phyloP scores from a whole-genome alignment of 2,113 vertebrate genomes.

The Turdus rufiventris region DNA sequence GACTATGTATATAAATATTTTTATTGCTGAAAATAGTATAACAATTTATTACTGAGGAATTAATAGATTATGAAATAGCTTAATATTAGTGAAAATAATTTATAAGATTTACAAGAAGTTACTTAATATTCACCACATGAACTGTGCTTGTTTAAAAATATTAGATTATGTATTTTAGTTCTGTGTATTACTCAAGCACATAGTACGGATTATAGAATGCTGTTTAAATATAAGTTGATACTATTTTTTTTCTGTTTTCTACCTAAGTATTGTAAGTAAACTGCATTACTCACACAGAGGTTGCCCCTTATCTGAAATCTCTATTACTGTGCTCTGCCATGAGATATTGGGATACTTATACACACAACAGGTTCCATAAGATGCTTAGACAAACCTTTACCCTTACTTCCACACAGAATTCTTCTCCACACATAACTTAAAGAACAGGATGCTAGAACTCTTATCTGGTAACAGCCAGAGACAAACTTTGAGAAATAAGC shows the following conservation, averaged over 20 bases:
- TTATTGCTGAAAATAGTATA: not conserved
- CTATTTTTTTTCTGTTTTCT: not conserved
- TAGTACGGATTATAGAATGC: not conserved
- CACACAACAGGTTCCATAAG: accelerated
- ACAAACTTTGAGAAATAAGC: not conserved
- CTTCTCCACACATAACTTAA: not conserved
- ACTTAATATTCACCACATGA: not conserved
- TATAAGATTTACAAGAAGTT: not conserved
- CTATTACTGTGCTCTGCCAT: not conserved
- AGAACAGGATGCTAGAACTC: not conserved
- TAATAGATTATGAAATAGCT: not conserved
- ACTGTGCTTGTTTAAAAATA: not conserved
- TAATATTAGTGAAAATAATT: not conserved
- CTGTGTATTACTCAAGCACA: not conserved
- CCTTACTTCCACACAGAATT: not conserved
- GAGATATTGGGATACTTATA: not conserved
- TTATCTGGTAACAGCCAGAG: not conserved
- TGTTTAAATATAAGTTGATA: not conserved
- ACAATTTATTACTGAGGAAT: not conserved
- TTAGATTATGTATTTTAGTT: not conserved
- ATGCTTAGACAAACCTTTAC: not conserved
- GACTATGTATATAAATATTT: not conserved
- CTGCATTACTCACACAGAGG: not conserved
- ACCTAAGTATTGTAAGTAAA: not conserved
- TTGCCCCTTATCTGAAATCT: not conserved